Conservation (phyloP, 2,113 vertebrate genomes). For the Castor canadensis region DNA sequence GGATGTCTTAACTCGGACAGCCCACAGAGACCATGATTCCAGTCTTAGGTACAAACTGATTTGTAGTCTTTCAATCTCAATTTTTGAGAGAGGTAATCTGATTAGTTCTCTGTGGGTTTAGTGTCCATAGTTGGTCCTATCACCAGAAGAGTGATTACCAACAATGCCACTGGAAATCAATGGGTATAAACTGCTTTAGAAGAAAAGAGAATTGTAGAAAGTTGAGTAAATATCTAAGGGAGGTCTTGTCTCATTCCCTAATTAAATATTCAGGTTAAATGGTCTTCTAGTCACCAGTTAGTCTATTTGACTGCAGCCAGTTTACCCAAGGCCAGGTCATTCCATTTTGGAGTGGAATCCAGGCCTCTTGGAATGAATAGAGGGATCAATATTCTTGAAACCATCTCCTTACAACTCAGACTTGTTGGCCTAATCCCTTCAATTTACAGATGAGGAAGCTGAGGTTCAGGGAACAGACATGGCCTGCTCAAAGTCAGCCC, state of each 20-base stretch:
- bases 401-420: not conserved
- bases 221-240: not conserved
- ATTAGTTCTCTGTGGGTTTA: fast-evolving
- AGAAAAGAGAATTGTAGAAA: not conserved
- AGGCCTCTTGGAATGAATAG: not conserved
- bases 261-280: not conserved
- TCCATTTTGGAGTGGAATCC: not conserved
- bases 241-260: not conserved
- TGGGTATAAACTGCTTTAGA: not conserved
- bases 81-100: not conserved
- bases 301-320: conserved; percentile 2
- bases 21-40: not conserved
- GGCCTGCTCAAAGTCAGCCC: not conserved
- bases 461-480: not conserved
- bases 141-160: not conserved
- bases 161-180: not conserved
- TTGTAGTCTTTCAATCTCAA: not conserved
- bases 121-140: not conserved
- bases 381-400: not conserved
- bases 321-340: not conserved
- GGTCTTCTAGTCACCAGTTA: not conserved
- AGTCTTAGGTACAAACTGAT: not conserved
- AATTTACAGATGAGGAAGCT: not conserved
- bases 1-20: not conserved
- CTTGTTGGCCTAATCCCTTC: not conserved